phyloP scores from a whole-genome alignment of 2,888 invertebrate species.

The Augiades crinisus region DNA sequence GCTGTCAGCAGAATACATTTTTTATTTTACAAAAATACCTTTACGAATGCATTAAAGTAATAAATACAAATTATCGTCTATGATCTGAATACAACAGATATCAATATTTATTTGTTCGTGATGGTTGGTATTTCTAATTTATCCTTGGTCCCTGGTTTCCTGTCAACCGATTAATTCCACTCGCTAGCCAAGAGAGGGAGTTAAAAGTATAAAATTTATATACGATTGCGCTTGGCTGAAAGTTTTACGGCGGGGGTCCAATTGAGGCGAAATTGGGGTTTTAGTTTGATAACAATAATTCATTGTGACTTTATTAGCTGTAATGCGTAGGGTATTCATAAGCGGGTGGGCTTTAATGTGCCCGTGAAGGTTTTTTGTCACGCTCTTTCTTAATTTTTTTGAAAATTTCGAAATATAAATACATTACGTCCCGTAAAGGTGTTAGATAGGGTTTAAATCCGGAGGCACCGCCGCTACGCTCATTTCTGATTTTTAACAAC shows the following conservation, averaged over 20 bases:
- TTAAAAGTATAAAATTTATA: conserved; percentile 62
- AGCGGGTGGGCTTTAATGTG: conserved; percentile 49
- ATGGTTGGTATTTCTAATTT: not conserved
- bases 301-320: conserved; percentile 67
- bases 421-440: too few relatives aligned
- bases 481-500: too few relatives aligned
- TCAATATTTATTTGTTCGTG: too few relatives aligned
- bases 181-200: conserved; percentile 41
- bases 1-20: too few relatives aligned
- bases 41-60: too few relatives aligned
- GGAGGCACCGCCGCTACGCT: too few relatives aligned
- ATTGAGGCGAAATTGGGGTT: conserved; percentile 55
- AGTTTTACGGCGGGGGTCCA: conserved; percentile 62
- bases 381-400: too few relatives aligned
- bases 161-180: conserved; percentile 55
- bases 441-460: too few relatives aligned
- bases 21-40: too few relatives aligned
- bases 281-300: conserved; percentile 65
- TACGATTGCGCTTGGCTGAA: conserved; percentile 55
- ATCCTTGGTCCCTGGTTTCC: conserved; percentile 27
- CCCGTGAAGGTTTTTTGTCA: conserved; percentile 37
- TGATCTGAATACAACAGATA: too few relatives aligned
- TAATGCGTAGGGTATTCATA: conserved; percentile 55
- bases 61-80: too few relatives aligned
- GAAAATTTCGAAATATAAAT: conserved; percentile 1